Evolutionary conservation across 2,113 vertebrate genomes (phyloP), one percentile per base, ranked within the genome.

Genomic region (Phoxinus phoxinus): DNA sequence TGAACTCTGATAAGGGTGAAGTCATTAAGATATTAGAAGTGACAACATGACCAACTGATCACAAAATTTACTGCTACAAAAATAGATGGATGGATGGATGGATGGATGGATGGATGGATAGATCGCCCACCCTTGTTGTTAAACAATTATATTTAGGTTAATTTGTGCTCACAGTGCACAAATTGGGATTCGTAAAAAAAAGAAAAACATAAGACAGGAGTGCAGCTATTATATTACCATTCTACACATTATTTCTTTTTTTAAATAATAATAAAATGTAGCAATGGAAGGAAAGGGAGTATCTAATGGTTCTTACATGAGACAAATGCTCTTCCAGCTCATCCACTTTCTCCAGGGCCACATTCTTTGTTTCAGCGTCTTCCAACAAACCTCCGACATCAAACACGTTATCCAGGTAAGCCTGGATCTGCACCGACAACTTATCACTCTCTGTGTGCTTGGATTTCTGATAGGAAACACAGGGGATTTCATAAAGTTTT

Each of bases 381-480:
- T 99, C 98, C 91, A 99, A 92, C 88, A 99, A 93, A 48, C 97
- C 97, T 23, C 98, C 98, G n/a, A 99, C 98, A 0, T 99, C 98
- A 1, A 99, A 99, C 65, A 99, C 97, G 0, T 99, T 99, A 89
- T 99, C 98, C 91, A 99, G 93, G 93, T 99, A 99, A 0, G 98
- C 98, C 92, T 99, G 98, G 91, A 99, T 98, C 95, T 99, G 98
- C 90, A 99, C 98, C 23, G 96, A 96, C 87, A 99, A 94, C 94
- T 99, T 99, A 93, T 99, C 98, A 0, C 98, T 99, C 91, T 99
- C 98, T 0, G 98, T 99, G 88, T 99, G 97, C 92, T 97, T 97
- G 7, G 94, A 97, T 95, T 97, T 98, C 98, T 99, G 91, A 1
- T 27, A 73, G 12, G 1, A 63, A 82, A 89, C 6, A 65, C 10